A percentile compares a stretch with the other conserved stretches of the same genome.
These are phyloP conservation scores for Acromyrmex echinatior DNA, from an alignment of 1,140 invertebrate species.

Conservation along the genomic window DNA sequence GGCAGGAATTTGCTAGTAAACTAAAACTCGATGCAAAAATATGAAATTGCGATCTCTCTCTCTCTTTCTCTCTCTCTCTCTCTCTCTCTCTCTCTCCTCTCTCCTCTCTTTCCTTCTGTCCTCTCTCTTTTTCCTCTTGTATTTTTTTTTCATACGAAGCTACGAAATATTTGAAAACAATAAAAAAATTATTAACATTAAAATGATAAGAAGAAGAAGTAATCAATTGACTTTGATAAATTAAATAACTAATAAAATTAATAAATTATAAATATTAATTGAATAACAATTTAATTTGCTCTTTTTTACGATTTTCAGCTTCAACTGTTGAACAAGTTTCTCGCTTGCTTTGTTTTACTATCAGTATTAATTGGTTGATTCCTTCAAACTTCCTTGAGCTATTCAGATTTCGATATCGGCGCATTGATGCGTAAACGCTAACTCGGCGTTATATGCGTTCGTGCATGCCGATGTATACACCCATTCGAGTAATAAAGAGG, in stretches of 20 bases:
- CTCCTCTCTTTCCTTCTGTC: neutral
- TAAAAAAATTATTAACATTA: neutral
- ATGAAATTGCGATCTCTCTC: neutral
- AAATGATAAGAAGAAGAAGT: constrained; percentile 16
- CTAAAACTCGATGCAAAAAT: neutral
- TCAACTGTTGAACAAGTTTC: neutral
- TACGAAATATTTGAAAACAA: neutral
- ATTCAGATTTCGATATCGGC: constrained; percentile 5
- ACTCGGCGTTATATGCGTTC: constrained; percentile 17
- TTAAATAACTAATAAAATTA: too few species aligned
- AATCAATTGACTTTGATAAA: neutral
- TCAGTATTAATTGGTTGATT: neutral
- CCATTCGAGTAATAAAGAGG: constrained; percentile 44
- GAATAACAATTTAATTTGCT: too few species aligned
- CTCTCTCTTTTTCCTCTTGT: too few species aligned
- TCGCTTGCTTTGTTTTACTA: neutral
- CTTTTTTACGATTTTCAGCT: neutral
- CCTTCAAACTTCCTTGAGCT: constrained; percentile 5
- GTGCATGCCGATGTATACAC: constrained; percentile 10
- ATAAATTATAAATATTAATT: too few species aligned
- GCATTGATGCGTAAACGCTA: constrained; percentile 42
- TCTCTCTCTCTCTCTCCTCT: neutral
- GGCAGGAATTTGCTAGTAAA: constrained; percentile 1
- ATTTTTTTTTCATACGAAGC: neutral
- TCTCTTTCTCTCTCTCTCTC: neutral